Conservation (phyloP, 2,113 vertebrate genomes). For the Chloroceryle aenea region DNA sequence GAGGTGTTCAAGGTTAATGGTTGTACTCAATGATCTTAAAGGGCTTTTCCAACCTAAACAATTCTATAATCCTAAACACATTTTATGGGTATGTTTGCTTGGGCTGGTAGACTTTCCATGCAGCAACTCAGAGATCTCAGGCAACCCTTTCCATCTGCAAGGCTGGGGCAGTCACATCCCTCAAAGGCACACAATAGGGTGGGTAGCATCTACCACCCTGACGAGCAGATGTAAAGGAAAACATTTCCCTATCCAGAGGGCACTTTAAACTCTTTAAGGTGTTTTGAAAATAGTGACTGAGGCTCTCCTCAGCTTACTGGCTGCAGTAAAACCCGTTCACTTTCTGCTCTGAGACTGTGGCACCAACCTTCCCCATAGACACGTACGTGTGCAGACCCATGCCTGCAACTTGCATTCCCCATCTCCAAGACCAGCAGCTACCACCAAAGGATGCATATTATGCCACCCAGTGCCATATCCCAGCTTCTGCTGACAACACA, state of each 20-base stretch:
- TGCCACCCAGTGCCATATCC: neutral
- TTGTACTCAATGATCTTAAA: neutral
- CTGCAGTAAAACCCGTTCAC: rapidly evolving
- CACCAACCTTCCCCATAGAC: neutral
- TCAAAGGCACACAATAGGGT: neutral
- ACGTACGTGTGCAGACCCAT: rapidly evolving
- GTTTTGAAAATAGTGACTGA: neutral
- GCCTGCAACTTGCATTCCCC: neutral
- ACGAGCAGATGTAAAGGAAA: neutral
- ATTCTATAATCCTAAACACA: neutral
- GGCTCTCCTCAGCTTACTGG: neutral
- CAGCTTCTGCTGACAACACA: neutral
- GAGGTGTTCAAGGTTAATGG: neutral
- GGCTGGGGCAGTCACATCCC: neutral
- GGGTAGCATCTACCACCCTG: neutral
- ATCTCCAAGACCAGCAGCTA: neutral
- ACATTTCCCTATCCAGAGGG: neutral
- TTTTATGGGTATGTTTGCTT: neutral
- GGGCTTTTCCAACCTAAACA: neutral
- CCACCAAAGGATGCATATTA: neutral
- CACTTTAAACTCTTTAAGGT: neutral
- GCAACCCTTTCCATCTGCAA: neutral
- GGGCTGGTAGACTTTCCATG: neutral
- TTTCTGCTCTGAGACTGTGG: neutral
- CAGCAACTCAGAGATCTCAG: neutral